Evolutionary conservation across 2,888 invertebrate species (phyloP).

Genomic region (Drosophila kokeensis): DNA sequence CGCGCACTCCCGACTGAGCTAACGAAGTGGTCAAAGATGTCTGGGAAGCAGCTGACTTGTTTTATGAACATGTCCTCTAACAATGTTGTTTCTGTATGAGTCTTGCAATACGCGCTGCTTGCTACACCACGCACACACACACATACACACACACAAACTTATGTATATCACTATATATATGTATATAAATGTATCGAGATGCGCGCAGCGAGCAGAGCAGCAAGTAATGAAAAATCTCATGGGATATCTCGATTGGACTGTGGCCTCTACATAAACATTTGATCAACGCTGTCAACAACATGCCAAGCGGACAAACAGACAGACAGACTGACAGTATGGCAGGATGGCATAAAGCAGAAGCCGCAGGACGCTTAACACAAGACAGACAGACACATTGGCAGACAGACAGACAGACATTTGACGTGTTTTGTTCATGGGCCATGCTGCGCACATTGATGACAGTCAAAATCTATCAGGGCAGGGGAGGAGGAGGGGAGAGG

Average conservation of each 20-base stretch:
- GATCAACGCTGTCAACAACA: conserved; percentile 69
- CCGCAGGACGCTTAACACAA: conserved; percentile 38
- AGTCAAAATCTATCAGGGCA: conserved; percentile 55
- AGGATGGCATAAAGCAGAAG: conserved; percentile 6
- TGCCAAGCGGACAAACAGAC: conserved; percentile 31
- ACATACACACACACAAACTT: conserved; percentile 4
- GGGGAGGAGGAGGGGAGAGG: neutral
- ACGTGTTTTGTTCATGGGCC: conserved; percentile 75
- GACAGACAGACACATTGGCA: conserved; percentile 6
- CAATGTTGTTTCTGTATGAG: conserved; percentile 55
- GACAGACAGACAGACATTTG: conserved; percentile 49
- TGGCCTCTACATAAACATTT: conserved; percentile 66
- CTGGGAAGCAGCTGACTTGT: conserved; percentile 42
- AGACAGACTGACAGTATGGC: neutral
- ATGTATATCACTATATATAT: neutral
- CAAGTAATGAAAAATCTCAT: conserved; percentile 64
- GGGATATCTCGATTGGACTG: conserved; percentile 42
- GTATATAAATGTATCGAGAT: conserved; percentile 1
- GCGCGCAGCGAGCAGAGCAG: conserved; percentile 21
- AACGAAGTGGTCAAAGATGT: conserved; percentile 41
- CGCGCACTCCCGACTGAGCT: conserved; percentile 31
- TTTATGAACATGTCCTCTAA: conserved; percentile 60
- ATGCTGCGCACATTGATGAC: conserved; percentile 70
- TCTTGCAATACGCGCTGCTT: conserved; percentile 24
- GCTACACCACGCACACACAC: conserved; percentile 42